Conservation (phyloP, 2,888 invertebrate genomes). For the Fissipunctia ypsillon region DNA sequence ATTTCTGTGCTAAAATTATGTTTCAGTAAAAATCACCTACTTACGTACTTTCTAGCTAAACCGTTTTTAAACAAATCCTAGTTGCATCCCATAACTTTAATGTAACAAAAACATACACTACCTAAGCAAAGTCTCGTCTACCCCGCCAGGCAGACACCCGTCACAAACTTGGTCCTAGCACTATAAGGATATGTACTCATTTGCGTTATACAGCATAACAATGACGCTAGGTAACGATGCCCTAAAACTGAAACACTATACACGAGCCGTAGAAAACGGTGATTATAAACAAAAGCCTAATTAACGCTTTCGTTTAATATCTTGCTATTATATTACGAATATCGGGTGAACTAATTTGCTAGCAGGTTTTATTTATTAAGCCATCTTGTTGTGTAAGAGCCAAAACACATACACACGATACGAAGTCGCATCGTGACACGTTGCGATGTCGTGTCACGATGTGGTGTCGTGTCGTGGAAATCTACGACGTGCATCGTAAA, state of each 20-base stretch:
- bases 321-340: slow-evolving; percentile 51
- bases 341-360: slow-evolving; percentile 57
- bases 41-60: background rate
- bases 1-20: no score
- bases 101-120: slow-evolving; percentile 7
- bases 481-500: no score
- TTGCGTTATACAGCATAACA: slow-evolving; percentile 38
- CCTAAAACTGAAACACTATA: slow-evolving; percentile 62
- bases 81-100: background rate
- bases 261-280: slow-evolving; percentile 46
- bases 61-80: background rate
- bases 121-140: background rate
- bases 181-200: slow-evolving; percentile 14
- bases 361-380: slow-evolving; percentile 26
- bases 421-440: no score
- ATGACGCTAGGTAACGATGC: slow-evolving; percentile 54
- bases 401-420: no score
- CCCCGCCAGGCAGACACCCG: slow-evolving; percentile 7
- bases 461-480: no score
- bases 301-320: slow-evolving; percentile 55
- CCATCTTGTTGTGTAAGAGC: background rate
- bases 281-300: slow-evolving; percentile 64
- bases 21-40: no score
- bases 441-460: no score
- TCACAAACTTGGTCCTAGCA: slow-evolving; percentile 29